Evolutionary conservation across 1,140 invertebrate species (phyloP).

Genomic region (Drosophila pseudoananassae): DNA sequence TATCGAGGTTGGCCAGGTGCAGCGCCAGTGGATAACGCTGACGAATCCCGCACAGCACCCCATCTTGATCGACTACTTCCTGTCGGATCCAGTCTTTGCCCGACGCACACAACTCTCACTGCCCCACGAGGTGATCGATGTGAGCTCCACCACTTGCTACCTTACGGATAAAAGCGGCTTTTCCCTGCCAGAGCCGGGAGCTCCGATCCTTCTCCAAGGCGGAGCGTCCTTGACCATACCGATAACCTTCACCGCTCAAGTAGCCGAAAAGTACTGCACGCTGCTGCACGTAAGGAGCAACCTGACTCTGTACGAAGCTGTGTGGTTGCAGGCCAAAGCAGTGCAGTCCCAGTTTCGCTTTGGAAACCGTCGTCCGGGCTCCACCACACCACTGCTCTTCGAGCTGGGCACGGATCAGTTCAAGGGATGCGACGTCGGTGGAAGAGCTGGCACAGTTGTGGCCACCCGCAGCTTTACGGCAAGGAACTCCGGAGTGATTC

Average conservation of each 20-base stretch:
- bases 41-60: conserved; percentile 72
- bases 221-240: conserved; percentile 79
- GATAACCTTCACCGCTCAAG: conserved; percentile 81
- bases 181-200: conserved; percentile 48
- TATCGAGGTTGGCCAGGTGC: conserved; percentile 69
- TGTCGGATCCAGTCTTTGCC: conserved; percentile 68
- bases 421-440: conserved; percentile 87
- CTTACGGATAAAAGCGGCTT: conserved; percentile 72
- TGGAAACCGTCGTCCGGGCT: conserved; percentile 94
- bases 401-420: conserved; percentile 94
- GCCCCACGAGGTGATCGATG: conserved; percentile 75
- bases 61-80: conserved; percentile 67
- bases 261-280: conserved; percentile 81
- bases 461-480: conserved; percentile 92
- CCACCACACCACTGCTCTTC: conserved; percentile 90
- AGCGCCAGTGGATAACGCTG: conserved; percentile 62
- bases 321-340: conserved; percentile 92
- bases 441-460: conserved; percentile 12
- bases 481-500: conserved; percentile 93
- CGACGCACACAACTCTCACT: conserved; percentile 62
- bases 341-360: conserved; percentile 94
- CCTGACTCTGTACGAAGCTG: conserved; percentile 94
- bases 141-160: conserved; percentile 66
- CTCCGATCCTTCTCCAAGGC: conserved; percentile 58
- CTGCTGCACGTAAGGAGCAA: conserved; percentile 91